Evolutionary conservation across 2,113 vertebrate genomes (phyloP), one percentile per base, ranked within the genome.

Genomic region (Chaetodon trifascialis): DNA sequence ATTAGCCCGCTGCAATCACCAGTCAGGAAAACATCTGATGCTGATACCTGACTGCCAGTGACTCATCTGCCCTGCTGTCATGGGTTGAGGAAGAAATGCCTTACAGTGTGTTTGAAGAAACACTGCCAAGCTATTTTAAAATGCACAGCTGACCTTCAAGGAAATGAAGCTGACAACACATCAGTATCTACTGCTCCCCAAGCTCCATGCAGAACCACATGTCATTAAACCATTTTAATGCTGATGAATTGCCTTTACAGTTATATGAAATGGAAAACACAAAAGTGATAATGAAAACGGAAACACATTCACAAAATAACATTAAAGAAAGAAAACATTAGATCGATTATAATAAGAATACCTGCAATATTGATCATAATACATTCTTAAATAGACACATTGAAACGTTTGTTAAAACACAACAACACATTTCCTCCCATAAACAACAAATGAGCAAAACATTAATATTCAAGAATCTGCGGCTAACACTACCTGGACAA

Each of bases 401-500:
- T 81, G 51, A 77, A 67, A 70, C 46, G 34, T 83, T 82, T 73
- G 76, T 90, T 87, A 84, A 90, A 88, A 83, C 83, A 92, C 78
- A 92, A 73, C 73, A 89, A 87, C 79, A 94, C 88, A 91, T 93
- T 91, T 83, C 75, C 84, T 90, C 80, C 80, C 76, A 88, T 79
- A 58, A 86, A 92, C 88, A 92, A 81, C 85, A 91, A 89, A 85
- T 87, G 80, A 86, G 82, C 86, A 91, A 89, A 81, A 95, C 89
- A 94, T 94, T 82, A 76, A 91, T 90, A 91, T 83, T 91, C 85
- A 92, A 92, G 91, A 95, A 97, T 97, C 96, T 97, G 95, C 95
- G 96, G 95, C 98, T 99, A 99, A 97, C 97, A 99, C 98, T 99
- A 99, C 98, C 98, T 99, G 98, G 98, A 97, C 98, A 99, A 97